These are phyloP conservation scores for Epinotia bilunana DNA, from an alignment of 2,888 invertebrate genomes.

Conservation along the genomic window DNA sequence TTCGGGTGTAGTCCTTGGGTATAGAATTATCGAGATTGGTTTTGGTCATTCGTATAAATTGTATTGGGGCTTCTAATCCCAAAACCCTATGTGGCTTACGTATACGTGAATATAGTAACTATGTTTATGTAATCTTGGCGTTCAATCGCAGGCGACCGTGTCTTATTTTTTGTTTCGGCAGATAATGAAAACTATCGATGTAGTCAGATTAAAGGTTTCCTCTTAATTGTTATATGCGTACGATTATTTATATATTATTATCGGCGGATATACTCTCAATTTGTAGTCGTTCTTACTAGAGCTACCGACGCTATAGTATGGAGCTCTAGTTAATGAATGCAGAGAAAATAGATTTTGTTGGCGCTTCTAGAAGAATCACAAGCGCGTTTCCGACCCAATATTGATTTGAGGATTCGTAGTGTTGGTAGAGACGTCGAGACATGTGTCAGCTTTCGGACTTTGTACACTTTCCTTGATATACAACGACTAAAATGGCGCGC, in stretches of 20 bases:
- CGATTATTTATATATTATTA: too few relatives aligned
- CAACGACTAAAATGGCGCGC: not conserved
- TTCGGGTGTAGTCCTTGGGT: constrained; percentile 9
- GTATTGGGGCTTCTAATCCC: constrained; percentile 7
- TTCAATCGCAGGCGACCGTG: not conserved
- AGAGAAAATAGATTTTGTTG: too few relatives aligned
- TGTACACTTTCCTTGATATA: not conserved
- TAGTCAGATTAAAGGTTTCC: too few relatives aligned
- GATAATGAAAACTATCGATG: not conserved
- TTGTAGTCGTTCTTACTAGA: too few relatives aligned
- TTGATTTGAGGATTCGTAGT: too few relatives aligned
- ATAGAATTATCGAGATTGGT: constrained; percentile 26
- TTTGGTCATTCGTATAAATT: constrained; percentile 5
- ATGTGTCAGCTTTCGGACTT: not conserved
- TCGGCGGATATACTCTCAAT: too few relatives aligned
- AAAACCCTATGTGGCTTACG: not conserved
- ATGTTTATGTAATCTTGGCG: not conserved
- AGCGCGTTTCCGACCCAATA: too few relatives aligned
- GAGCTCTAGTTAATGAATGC: too few relatives aligned
- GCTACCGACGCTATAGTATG: too few relatives aligned
- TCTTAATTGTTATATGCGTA: not conserved
- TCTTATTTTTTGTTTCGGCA: not conserved
- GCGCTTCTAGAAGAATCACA: too few relatives aligned
- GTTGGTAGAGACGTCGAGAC: too few relatives aligned
- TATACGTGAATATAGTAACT: not conserved